Evolutionary conservation across 2,113 vertebrate genomes (phyloP).

Genomic region (Mirza zaza): DNA sequence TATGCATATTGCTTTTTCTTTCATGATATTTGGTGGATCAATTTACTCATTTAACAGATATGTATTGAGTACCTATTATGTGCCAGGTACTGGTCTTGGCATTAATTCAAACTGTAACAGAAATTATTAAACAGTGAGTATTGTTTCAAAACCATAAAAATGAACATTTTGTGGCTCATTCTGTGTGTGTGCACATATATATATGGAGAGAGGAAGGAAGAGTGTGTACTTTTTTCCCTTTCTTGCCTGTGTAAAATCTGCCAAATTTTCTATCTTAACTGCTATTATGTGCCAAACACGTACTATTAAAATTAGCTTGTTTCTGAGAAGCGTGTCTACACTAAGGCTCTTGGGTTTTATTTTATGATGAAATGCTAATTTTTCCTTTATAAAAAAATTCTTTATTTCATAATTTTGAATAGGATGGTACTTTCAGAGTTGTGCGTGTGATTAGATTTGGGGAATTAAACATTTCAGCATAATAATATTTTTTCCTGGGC

Average conservation of each 20-base stretch:
- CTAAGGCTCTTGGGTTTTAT: background rate
- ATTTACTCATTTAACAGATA: conserved; percentile 9
- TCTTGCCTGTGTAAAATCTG: conserved; percentile 27
- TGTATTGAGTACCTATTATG: background rate
- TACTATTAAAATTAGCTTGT: conserved; percentile 29
- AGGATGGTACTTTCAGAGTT: conserved; percentile 18
- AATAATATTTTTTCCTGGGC: background rate
- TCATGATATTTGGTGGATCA: background rate
- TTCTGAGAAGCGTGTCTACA: conserved; percentile 43
- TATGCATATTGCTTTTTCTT: background rate
- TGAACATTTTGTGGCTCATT: background rate
- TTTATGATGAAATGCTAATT: conserved; percentile 59
- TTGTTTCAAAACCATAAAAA: conserved; percentile 8
- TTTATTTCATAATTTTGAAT: conserved; percentile 57
- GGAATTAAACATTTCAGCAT: conserved; percentile 20
- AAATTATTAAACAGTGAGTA: background rate
- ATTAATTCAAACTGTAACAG: conserved; percentile 36
- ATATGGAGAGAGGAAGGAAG: background rate
- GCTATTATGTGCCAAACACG: background rate
- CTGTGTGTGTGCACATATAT: background rate
- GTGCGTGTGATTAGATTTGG: background rate
- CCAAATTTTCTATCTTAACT: conserved; percentile 26
- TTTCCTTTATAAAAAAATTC: conserved; percentile 33
- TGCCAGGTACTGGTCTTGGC: background rate
- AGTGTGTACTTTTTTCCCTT: background rate